Conservation (phyloP, 2,113 vertebrate species). For the Xenopus borealis region DNA sequence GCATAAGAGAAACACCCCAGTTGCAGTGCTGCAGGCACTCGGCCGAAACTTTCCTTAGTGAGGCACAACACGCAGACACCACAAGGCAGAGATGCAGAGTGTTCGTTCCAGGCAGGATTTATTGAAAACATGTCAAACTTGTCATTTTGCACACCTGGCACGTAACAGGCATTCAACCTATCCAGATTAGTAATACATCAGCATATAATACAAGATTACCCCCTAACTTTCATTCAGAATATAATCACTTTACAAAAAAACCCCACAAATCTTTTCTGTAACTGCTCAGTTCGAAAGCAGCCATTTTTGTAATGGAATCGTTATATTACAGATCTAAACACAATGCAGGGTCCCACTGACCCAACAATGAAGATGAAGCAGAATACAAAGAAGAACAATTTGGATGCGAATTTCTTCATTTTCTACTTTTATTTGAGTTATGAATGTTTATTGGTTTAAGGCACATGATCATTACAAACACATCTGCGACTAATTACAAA, state of each 20-base stretch:
- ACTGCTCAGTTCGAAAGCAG: constrained; percentile 68
- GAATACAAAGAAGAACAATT: constrained; percentile 55
- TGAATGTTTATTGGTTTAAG: constrained; percentile 89
- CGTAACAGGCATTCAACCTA: constrained; percentile 86
- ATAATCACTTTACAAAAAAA: constrained; percentile 63
- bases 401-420: constrained; percentile 71
- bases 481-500: constrained; percentile 82
- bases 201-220: constrained; percentile 84
- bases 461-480: constrained; percentile 96
- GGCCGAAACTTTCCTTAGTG: neutral
- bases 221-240: constrained; percentile 65
- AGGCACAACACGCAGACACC: neutral
- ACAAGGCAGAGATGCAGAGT: constrained; percentile 15
- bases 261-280: constrained; percentile 60
- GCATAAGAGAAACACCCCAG: neutral
- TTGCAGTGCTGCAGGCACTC: neutral
- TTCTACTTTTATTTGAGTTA: constrained; percentile 65
- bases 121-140: constrained; percentile 95
- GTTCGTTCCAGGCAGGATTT: constrained; percentile 87
- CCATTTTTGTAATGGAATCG: constrained; percentile 54
- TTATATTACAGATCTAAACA: constrained; percentile 86
- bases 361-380: constrained; percentile 71
- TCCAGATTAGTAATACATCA: constrained; percentile 87
- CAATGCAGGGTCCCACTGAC: constrained; percentile 80
- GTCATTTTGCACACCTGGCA: constrained; percentile 90